phyloP scores from a whole-genome alignment of 2,888 invertebrate species.

The Heliconius sara region DNA sequence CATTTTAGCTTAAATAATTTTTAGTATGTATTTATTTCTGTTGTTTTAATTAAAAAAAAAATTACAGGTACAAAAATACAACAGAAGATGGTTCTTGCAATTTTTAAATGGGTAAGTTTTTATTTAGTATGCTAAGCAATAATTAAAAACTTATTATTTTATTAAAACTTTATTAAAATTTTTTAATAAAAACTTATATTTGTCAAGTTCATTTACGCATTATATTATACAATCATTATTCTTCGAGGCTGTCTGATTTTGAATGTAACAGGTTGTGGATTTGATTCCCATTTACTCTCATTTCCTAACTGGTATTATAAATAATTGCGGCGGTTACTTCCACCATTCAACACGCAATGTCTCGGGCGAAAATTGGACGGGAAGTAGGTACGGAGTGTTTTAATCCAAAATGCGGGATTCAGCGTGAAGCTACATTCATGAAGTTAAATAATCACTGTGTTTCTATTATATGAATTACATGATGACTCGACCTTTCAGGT shows the following conservation, averaged over 20 bases:
- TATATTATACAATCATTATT: neutral
- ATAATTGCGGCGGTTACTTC: too few species aligned
- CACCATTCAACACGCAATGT: too few species aligned
- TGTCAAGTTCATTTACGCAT: neutral
- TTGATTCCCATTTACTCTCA: too few species aligned
- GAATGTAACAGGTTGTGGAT: too few species aligned
- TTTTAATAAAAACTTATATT: neutral
- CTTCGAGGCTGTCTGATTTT: too few species aligned
- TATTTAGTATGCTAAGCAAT: neutral
- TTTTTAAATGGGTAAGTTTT: neutral
- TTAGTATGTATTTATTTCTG: neutral
- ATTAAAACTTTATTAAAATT: neutral
- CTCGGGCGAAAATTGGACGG: too few species aligned
- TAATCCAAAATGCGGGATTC: too few species aligned
- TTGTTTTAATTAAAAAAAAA: neutral
- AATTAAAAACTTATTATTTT: neutral
- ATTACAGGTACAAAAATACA: constrained; percentile 11
- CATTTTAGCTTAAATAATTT: neutral
- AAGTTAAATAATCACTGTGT: neutral
- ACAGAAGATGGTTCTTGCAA: neutral
- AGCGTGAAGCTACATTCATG: too few species aligned
- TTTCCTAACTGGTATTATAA: too few species aligned
- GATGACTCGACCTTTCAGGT: constrained; percentile 77
- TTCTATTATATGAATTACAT: constrained; percentile 51
- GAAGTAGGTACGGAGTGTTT: too few species aligned